A percentile compares a stretch with the other conserved stretches of the same genome.
phyloP scores from a whole-genome alignment of 2,797 vertebrate species.

The Falco novaeseelandiae region DNA sequence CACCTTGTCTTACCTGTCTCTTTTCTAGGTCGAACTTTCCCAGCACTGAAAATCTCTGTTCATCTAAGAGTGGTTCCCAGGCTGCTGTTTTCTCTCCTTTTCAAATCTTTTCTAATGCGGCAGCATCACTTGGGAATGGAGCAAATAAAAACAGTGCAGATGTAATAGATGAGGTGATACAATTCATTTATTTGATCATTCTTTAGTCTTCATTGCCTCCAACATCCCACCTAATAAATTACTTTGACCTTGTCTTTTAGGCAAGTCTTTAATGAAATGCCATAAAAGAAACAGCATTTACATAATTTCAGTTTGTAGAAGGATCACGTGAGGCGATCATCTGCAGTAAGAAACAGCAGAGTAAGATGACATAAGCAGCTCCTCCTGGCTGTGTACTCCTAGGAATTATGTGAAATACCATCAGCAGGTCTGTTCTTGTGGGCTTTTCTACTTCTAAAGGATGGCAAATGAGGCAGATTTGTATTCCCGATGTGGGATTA shows the following conservation, averaged over 20 bases:
- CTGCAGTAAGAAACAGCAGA: background rate
- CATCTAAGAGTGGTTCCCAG: background rate
- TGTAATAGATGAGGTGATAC: background rate
- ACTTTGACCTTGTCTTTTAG: no score
- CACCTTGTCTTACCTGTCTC: background rate
- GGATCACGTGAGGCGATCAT: background rate
- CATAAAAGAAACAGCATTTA: background rate
- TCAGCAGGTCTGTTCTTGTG: background rate
- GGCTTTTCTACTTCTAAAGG: background rate
- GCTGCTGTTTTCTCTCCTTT: background rate
- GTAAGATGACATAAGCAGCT: background rate
- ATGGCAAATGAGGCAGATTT: background rate
- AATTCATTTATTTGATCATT: background rate
- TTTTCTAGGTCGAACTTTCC: background rate
- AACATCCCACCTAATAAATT: background rate
- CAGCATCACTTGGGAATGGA: background rate
- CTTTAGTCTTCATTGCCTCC: background rate
- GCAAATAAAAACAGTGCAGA: background rate
- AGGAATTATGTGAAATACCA: background rate
- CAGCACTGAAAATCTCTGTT: background rate
- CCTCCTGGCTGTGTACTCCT: background rate
- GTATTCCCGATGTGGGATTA: background rate
- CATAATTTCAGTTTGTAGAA: background rate
- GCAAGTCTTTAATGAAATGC: background rate
- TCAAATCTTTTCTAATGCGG: background rate